A percentile compares a stretch with the other conserved stretches of the same genome.
phyloP scores from a whole-genome alignment of 2,113 vertebrate genomes.

The Craseonycteris thonglongyai region DNA sequence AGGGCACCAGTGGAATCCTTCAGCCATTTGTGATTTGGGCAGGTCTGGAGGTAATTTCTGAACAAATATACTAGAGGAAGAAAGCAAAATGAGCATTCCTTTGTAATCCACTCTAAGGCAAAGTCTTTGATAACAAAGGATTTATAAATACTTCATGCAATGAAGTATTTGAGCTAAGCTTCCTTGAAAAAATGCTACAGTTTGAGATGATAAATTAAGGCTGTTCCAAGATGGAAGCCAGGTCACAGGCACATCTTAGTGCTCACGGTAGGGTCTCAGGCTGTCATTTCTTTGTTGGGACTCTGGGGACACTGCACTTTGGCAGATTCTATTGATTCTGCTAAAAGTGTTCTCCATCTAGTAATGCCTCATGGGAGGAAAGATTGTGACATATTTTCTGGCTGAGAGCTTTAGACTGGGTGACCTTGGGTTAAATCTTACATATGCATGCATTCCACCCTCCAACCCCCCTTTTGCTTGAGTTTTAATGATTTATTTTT shows the following conservation, averaged over 20 bases:
- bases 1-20: constrained; percentile 13
- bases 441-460: neutral
- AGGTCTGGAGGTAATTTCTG: constrained; percentile 39
- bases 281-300: accelerated
- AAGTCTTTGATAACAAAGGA: neutral
- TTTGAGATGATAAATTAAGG: neutral
- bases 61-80: neutral
- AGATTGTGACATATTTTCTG: neutral
- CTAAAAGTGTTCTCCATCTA: neutral
- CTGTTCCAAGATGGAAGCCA: neutral
- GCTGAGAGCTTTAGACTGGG: neutral
- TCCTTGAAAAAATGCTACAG: neutral
- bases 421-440: neutral
- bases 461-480: neutral
- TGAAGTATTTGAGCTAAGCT: neutral
- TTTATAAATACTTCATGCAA: neutral
- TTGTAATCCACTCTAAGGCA: neutral
- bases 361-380: neutral
- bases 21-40: constrained; percentile 7
- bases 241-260: too few relatives aligned
- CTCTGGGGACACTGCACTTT: neutral
- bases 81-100: neutral
- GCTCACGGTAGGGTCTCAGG: neutral
- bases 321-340: neutral
- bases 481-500: neutral